phyloP scores from a whole-genome alignment of 2,797 vertebrate species.

The Myotis vivesi region DNA sequence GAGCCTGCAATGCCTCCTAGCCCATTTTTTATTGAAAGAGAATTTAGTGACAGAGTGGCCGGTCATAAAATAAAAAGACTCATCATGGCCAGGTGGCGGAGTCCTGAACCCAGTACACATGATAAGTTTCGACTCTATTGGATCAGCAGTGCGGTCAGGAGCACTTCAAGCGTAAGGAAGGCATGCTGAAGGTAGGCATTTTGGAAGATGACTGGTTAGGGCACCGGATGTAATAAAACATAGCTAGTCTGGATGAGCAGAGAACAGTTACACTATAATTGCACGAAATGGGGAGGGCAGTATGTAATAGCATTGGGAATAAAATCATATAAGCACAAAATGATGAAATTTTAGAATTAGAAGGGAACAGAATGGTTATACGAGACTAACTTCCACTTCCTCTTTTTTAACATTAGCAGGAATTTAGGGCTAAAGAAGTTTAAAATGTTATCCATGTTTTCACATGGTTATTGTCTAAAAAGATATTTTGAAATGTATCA shows the following conservation, averaged over 20 bases:
- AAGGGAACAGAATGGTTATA: background rate
- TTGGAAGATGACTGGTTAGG: background rate
- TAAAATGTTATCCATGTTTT: background rate
- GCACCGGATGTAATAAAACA: background rate
- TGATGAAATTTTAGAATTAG: background rate
- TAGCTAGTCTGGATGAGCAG: background rate
- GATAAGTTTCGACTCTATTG: background rate
- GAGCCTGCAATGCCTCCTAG: background rate
- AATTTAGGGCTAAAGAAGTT: constrained; percentile 39
- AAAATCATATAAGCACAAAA: constrained; percentile 1
- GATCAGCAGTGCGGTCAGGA: background rate
- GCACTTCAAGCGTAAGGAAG: background rate
- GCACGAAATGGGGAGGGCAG: background rate
- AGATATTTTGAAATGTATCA: constrained; percentile 15
- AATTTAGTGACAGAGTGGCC: background rate
- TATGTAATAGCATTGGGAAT: background rate
- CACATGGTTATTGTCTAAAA: background rate
- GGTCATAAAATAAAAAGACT: background rate
- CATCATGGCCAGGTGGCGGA: background rate
- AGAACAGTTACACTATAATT: background rate
- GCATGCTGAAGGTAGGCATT: background rate
- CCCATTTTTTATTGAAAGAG: background rate
- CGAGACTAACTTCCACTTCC: background rate
- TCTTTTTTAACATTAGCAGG: background rate
- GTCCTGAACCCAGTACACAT: background rate